Evolutionary conservation across 2,797 vertebrate genomes (phyloP).

Genomic region (Manis javanica): DNA sequence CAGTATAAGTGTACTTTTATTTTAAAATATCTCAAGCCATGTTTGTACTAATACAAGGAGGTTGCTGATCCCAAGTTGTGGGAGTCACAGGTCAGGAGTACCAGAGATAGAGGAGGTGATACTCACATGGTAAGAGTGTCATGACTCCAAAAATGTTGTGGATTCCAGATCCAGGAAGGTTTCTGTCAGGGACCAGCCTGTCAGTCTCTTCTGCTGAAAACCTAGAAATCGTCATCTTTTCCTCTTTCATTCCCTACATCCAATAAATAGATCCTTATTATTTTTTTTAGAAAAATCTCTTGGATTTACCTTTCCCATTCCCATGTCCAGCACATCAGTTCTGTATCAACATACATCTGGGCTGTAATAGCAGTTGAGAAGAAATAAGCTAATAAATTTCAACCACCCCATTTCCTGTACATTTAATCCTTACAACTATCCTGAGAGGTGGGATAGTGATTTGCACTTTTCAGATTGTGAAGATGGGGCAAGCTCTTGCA

Average conservation of each 20-base stretch:
- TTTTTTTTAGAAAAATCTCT: too few species aligned
- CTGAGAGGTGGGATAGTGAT: too few species aligned
- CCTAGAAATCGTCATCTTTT: neutral
- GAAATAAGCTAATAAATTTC: too few species aligned
- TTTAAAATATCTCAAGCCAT: neutral
- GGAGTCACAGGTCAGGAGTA: neutral
- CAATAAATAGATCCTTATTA: too few species aligned
- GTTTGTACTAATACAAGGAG: neutral
- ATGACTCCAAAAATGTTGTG: neutral
- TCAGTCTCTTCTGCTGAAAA: neutral
- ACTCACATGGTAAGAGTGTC: neutral
- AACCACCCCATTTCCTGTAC: too few species aligned
- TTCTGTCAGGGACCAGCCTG: neutral
- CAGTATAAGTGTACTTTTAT: neutral
- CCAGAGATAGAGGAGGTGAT: neutral
- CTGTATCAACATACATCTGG: too few species aligned
- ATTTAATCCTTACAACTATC: too few species aligned
- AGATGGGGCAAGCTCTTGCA: too few species aligned
- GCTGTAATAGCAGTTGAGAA: too few species aligned
- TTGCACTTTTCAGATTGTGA: too few species aligned
- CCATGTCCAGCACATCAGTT: too few species aligned
- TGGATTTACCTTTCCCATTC: too few species aligned
- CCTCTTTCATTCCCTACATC: neutral
- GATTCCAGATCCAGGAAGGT: neutral
- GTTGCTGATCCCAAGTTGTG: neutral